These are phyloP conservation scores for Synanthedon myopaeformis DNA, from an alignment of 2,888 invertebrate genomes.

Conservation along the genomic window DNA sequence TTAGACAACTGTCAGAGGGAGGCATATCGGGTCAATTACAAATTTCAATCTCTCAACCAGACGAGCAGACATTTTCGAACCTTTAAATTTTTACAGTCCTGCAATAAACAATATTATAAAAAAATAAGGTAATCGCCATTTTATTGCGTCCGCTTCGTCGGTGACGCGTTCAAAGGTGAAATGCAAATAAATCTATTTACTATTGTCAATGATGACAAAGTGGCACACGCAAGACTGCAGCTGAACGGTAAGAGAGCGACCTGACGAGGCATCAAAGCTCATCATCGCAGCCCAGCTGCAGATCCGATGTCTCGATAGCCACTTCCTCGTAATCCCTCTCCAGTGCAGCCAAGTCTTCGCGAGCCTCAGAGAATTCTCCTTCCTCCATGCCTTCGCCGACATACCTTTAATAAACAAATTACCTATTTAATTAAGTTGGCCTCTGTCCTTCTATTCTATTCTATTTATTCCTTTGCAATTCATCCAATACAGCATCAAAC, in stretches of 20 bases:
- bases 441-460: no score
- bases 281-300: conserved; percentile 50
- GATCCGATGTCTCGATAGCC: conserved; percentile 71
- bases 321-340: conserved; percentile 83
- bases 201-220: no score
- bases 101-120: conserved; percentile 57
- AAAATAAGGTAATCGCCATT: conserved; percentile 53
- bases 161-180: no score
- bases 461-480: no score
- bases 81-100: conserved; percentile 59
- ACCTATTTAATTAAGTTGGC: no score
- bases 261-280: conserved; percentile 33
- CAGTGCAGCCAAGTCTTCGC: conserved; percentile 80
- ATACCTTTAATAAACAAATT: conserved; percentile 70
- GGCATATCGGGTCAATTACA: not conserved
- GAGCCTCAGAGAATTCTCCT: conserved; percentile 85
- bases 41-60: not conserved
- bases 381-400: conserved; percentile 87
- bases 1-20: conserved; percentile 15
- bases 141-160: conserved; percentile 51
- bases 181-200: no score
- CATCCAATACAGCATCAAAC: no score
- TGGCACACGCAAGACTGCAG: no score
- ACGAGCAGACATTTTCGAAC: conserved; percentile 62
- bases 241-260: conserved; percentile 7